Base-by-base conservation (phyloP, 1,140 invertebrate genomes). In the Melitaea cinxia region DNA sequence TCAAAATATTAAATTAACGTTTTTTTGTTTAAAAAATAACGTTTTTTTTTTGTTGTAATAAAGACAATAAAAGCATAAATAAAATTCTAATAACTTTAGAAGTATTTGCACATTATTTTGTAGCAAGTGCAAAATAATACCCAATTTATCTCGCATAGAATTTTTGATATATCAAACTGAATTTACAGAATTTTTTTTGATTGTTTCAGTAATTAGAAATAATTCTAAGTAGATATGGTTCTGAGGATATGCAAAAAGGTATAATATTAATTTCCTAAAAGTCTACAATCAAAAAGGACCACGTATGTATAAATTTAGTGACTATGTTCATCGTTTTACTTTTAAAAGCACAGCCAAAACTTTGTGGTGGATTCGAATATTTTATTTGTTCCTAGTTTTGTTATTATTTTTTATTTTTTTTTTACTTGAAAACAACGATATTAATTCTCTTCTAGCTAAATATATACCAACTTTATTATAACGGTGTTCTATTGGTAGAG, bases 291-390 rank as follows among this genome's bases (percentile, higher is more conserved):
- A 72, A 77, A 67, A 72, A 77, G 66, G 58, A 73, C 77, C 77
- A 76, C 72, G 50, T 55, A n/a, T 63, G 2, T 70, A 73, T 72
- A 73, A 75, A 79, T 70, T 61, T 55, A 35, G 68, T 80, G 70
- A 73, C 52, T 72, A 65, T 65, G 56, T 59, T 72, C 70, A 65
- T 73, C 67, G 74, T 77, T 76, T 76, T 74, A 78, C 12, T 80
- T 78, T 77, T 78, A 80, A 76, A 87, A 86, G 83, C 86, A 89
- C 86, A 87, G 86, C 84, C 86, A 85, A 82, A 77, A 75, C 67
- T 76, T 85, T 78, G 77, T 78, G 74, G 77, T 87, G 82, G 84
- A 86, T 70, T 85, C 71, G 75, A n/a, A 80, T 47, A 68, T 39
- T 19, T 72, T 53, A 10, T 62, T 53, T 62, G 59, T 62, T 53